Evolutionary conservation across 2,888 invertebrate genomes (phyloP).

Genomic region (Tortrix viridana): DNA sequence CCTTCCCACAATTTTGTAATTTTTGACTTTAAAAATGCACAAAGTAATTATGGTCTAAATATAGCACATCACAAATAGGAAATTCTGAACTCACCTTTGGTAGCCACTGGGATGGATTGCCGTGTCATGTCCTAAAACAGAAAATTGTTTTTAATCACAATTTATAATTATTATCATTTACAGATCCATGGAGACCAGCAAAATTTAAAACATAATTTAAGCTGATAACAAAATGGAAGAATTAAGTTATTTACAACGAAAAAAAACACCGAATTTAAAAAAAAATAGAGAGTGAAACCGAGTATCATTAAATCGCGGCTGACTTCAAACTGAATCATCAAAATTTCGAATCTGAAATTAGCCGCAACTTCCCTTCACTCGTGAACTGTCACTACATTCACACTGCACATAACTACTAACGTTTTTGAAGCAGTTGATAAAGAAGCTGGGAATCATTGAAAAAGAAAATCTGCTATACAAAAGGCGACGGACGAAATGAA

Average conservation of each 20-base stretch:
- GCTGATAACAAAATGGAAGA: conserved; percentile 17
- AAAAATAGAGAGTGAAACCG: conserved; percentile 12
- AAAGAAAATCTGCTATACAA: conserved; percentile 4
- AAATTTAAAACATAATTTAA: conserved; percentile 22
- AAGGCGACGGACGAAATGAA: not conserved
- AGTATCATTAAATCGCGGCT: conserved; percentile 14
- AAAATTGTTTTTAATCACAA: conserved; percentile 56
- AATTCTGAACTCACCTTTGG: conserved; percentile 69
- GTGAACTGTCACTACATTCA: conserved; percentile 18
- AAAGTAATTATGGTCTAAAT: no score
- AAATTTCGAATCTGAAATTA: conserved; percentile 27
- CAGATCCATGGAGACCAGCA: conserved; percentile 43
- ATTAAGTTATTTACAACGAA: conserved; percentile 15
- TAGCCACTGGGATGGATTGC: conserved; percentile 81
- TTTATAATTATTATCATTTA: conserved; percentile 48
- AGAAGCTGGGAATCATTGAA: conserved; percentile 33
- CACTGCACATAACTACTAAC: conserved; percentile 29
- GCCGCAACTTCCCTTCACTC: conserved; percentile 25
- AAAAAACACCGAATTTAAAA: conserved; percentile 20
- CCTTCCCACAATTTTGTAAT: no score
- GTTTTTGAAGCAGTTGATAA: conserved; percentile 39
- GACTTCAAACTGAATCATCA: conserved; percentile 28
- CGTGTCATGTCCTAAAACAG: conserved; percentile 83
- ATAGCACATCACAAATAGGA: conserved; percentile 23
- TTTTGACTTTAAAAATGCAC: no score